phyloP scores from a whole-genome alignment of 64 coral and sea anemone species.

The Orbicella faveolata region DNA sequence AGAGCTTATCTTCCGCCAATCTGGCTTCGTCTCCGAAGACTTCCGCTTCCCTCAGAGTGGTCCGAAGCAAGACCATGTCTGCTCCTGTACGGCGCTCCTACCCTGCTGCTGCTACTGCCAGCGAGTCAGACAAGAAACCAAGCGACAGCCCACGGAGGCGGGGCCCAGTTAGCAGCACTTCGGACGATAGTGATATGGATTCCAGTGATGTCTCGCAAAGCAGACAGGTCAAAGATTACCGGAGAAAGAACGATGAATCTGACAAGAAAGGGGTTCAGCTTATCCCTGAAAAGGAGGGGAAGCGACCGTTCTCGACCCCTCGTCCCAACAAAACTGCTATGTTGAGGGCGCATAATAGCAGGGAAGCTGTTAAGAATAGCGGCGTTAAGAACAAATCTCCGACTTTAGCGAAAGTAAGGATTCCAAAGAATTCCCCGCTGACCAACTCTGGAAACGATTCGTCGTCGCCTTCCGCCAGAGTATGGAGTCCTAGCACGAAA shows the following conservation, averaged over 20 bases:
- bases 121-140: conserved; percentile 34
- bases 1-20: conserved; percentile 49
- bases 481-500: conserved; percentile 50
- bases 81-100: conserved; percentile 31
- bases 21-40: conserved; percentile 35
- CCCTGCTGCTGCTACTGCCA: not conserved
- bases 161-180: conserved; percentile 61
- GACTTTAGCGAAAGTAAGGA: not conserved
- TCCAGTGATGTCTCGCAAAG: conserved; percentile 31
- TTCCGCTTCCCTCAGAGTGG: conserved; percentile 26
- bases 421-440: not conserved
- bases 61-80: conserved; percentile 62
- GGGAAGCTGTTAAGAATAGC: conserved; percentile 65
- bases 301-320: conserved; percentile 59
- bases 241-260: conserved; percentile 10
- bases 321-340: conserved; percentile 86
- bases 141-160: conserved; percentile 14
- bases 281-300: conserved; percentile 44
- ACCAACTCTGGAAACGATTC: not conserved
- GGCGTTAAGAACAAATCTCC: conserved; percentile 23
- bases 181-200: conserved; percentile 81
- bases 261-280: conserved; percentile 41
- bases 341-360: conserved; percentile 62
- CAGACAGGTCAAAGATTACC: conserved; percentile 24
- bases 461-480: conserved; percentile 1